Base-by-base conservation (phyloP, 2,888 invertebrate genomes). In the Catocala fraxini region DNA sequence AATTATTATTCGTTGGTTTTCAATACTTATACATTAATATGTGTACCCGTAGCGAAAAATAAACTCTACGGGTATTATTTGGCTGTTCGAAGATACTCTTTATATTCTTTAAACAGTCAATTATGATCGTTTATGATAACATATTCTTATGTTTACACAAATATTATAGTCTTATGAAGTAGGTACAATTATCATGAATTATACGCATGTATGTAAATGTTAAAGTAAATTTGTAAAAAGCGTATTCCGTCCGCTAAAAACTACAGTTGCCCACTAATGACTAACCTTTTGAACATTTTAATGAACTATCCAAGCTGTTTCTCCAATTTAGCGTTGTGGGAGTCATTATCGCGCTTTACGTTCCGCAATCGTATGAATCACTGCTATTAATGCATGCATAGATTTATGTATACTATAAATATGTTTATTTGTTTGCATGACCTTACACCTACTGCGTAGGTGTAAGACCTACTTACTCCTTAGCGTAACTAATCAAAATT, bases 351-450 rank as follows among this genome's bases (percentile, higher is more conserved):
- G 58, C 59, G 57, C 47, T 52, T 39, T 52, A 51, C 58, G 62
- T 72, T 49, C 62, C 52, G 63, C 72, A 75, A 72, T 71, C 56
- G 51, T 51, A 49, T 74, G 74, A 74, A 56, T 74, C 74, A 74
- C 65, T 61, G 64, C 48, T 60, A 63, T 70, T 72, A 73, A 57
- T 70, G 61, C 72, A 61, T 59, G 25, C 13, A 59, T 43, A 53
- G 34, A 46, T 45, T 1, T 12, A 35, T 25, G 51, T 10, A 52
- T 45, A 46, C 5, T 25, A 10, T 9, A 25, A 9, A 33, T 59
- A 53, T 4, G 52, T 46, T 41, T 34, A 42, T 49, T 35, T 58
- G 58, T 59, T 39, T 59, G 52, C 46, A 47, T 59, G 35, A 59
- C 48, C 34, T 59, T 59, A 42, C 48, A 15, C 35, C 48, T 54